Evolutionary conservation across 2,113 vertebrate species (phyloP).

Genomic region (Psammodynastes pulverulentus): DNA sequence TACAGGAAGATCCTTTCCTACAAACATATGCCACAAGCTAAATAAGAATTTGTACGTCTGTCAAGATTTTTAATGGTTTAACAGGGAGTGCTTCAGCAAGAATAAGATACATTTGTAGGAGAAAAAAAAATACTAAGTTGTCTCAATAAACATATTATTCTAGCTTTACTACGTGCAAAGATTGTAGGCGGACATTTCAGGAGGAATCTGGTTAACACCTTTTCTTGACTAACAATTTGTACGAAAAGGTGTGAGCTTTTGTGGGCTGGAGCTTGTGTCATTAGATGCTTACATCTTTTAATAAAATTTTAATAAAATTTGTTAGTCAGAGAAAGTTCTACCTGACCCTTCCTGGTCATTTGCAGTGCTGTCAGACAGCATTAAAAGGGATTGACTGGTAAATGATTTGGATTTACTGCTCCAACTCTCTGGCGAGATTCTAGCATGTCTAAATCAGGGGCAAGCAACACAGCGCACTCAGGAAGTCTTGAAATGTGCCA

Average conservation of each 20-base stretch:
- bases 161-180: background rate
- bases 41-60: background rate
- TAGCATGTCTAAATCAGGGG: background rate
- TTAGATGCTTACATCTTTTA: background rate
- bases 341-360: background rate
- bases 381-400: background rate
- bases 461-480: background rate
- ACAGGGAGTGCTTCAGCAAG: background rate
- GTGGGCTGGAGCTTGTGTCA: background rate
- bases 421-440: background rate
- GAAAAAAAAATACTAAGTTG: background rate
- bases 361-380: background rate
- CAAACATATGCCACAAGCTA: background rate
- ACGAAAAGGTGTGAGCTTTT: background rate
- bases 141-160: background rate
- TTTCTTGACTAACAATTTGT: background rate
- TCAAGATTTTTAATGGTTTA: background rate
- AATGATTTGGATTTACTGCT: background rate
- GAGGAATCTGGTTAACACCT: background rate
- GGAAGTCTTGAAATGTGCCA: background rate
- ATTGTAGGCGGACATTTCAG: background rate
- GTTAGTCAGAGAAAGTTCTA: background rate
- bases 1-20: background rate
- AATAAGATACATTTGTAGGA: background rate
- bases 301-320: background rate